These are phyloP conservation scores for Emmelina monodactyla DNA, from an alignment of 2,888 invertebrate species.

Conservation along the genomic window DNA sequence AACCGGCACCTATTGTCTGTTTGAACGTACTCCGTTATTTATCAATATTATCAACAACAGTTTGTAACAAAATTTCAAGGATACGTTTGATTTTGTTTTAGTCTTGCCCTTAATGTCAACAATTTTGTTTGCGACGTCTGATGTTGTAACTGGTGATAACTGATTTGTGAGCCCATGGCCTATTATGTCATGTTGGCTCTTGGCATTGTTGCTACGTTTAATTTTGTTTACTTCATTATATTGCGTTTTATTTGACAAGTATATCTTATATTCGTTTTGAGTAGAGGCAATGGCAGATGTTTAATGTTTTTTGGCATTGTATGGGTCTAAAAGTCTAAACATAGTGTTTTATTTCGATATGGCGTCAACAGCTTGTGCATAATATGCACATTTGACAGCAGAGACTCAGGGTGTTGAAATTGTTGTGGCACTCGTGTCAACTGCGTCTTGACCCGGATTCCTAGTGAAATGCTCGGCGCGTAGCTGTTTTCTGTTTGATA, in stretches of 20 bases:
- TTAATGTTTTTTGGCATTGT: neutral
- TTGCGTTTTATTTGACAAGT: no score
- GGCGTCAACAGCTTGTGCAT: conserved; percentile 22
- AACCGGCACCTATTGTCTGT: conserved; percentile 27
- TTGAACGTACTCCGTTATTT: conserved; percentile 24
- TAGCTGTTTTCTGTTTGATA: conserved; percentile 24
- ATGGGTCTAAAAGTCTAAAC: conserved; percentile 18
- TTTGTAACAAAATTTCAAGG: no score
- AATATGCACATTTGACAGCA: conserved; percentile 23
- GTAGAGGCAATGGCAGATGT: neutral
- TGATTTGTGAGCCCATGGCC: conserved; percentile 24
- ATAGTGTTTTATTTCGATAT: conserved; percentile 18
- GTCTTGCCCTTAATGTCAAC: no score
- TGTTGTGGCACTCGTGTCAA: neutral
- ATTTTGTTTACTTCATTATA: conserved; percentile 1
- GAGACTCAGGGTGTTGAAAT: neutral
- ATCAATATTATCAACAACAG: no score
- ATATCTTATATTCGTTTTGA: no score
- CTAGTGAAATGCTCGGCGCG: conserved; percentile 20
- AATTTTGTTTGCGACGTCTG: conserved; percentile 31
- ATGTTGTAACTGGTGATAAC: conserved; percentile 34
- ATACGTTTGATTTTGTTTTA: no score
- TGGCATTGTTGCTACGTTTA: conserved; percentile 17
- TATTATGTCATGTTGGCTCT: conserved; percentile 26
- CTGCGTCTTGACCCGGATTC: conserved; percentile 21